phyloP scores from a whole-genome alignment of 2,888 invertebrate genomes.

The Mythimna impura region DNA sequence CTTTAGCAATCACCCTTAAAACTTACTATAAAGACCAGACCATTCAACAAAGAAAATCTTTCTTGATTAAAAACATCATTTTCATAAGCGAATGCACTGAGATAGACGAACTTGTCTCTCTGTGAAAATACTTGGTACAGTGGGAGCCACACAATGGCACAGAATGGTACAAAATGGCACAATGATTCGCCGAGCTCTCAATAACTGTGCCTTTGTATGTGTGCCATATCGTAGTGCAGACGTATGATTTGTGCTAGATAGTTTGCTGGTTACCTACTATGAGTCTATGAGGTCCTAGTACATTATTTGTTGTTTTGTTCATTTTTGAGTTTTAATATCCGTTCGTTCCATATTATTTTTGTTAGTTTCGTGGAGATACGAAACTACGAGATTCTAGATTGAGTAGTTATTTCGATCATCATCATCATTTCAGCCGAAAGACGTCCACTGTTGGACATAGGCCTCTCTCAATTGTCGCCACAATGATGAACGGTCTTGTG shows the following conservation, averaged over 20 bases:
- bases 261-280: background rate
- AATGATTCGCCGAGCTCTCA: conserved; percentile 58
- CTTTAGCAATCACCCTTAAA: conserved; percentile 40
- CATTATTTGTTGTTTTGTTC: background rate
- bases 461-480: too few species aligned
- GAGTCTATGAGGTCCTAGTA: conserved; percentile 9
- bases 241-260: conserved; percentile 54
- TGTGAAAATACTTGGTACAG: conserved; percentile 67
- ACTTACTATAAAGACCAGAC: conserved; percentile 5
- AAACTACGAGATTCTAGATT: too few species aligned
- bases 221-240: conserved; percentile 21
- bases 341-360: background rate
- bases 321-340: background rate
- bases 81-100: conserved; percentile 54
- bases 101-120: conserved; percentile 64
- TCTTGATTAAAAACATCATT: conserved; percentile 62
- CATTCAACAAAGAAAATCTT: conserved; percentile 41
- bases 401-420: too few species aligned
- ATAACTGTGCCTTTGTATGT: conserved; percentile 61
- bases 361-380: too few species aligned
- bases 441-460: too few species aligned
- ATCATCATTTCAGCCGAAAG: too few species aligned
- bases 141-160: conserved; percentile 55
- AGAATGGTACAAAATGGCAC: conserved; percentile 59
- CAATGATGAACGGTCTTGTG: too few species aligned